These are phyloP conservation scores for Eufriesea mexicana DNA, from an alignment of 1,140 invertebrate species.

Conservation along the genomic window DNA sequence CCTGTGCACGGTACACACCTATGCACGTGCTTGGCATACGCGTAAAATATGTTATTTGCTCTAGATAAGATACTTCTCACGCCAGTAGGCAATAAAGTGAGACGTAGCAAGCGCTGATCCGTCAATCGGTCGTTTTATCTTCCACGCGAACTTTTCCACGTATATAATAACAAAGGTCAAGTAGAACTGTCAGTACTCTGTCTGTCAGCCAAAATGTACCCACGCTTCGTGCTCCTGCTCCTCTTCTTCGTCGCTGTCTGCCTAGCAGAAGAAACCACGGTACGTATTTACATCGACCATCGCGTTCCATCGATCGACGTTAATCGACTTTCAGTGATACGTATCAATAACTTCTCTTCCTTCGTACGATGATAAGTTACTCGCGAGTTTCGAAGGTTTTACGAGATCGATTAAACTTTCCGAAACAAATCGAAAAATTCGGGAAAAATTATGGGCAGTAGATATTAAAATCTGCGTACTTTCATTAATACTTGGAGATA, in stretches of 20 bases:
- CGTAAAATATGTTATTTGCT: background rate
- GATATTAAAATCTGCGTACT: too few species aligned
- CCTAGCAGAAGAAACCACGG: background rate
- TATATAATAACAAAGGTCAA: conserved; percentile 38
- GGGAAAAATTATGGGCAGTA: too few species aligned
- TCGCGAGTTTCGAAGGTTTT: too few species aligned
- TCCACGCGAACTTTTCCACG: background rate
- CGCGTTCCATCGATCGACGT: too few species aligned
- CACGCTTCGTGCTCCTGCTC: conserved; percentile 1
- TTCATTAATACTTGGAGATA: too few species aligned
- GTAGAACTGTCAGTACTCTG: conserved; percentile 20
- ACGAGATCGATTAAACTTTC: too few species aligned
- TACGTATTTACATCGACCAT: conserved; percentile 20
- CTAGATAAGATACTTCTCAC: conserved; percentile 50
- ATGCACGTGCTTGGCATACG: background rate
- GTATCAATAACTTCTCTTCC: too few species aligned
- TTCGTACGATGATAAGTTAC: too few species aligned
- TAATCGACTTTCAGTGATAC: too few species aligned
- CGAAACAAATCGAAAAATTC: too few species aligned
- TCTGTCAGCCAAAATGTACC: conserved; percentile 49
- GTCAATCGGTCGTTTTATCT: conserved; percentile 55
- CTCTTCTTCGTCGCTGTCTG: conserved; percentile 5
- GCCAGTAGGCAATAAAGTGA: conserved; percentile 41
- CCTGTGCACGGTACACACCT: background rate
- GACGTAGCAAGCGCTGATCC: conserved; percentile 24